Conservation (phyloP, 2,113 vertebrate genomes). For the Sceloporus undulatus region DNA sequence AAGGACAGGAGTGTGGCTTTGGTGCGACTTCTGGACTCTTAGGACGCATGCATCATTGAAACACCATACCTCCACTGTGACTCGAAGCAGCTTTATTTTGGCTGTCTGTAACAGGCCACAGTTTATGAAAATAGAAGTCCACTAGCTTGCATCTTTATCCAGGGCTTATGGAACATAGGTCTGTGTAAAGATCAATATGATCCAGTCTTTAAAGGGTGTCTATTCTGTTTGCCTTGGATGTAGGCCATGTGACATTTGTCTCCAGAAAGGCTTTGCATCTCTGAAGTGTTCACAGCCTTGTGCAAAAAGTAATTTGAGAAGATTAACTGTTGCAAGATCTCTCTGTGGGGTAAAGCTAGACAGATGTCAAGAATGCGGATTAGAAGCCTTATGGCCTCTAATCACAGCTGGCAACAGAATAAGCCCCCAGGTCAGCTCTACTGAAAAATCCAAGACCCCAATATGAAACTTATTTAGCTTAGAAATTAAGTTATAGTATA, state of each 20-base stretch:
- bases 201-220: not conserved
- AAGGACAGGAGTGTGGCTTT: too few relatives aligned
- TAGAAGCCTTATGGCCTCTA: not conserved
- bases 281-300: not conserved
- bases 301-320: not conserved
- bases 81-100: too few relatives aligned
- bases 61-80: too few relatives aligned
- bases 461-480: not conserved
- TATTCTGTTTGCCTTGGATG: not conserved
- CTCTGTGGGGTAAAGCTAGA: not conserved
- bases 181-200: not conserved
- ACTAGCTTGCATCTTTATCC: not conserved
- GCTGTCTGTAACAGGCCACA: too few relatives aligned
- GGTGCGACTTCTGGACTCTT: too few relatives aligned
- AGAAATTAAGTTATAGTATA: not conserved
- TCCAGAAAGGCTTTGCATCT: not conserved
- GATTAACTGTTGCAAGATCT: constrained; percentile 14
- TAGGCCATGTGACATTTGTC: not conserved
- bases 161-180: not conserved
- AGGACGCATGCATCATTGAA: too few relatives aligned
- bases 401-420: not conserved
- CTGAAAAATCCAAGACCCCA: not conserved
- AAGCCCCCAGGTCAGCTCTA: not conserved
- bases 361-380: not conserved
- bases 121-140: not conserved